Evolutionary conservation across 2,113 vertebrate species (phyloP), one percentile per base, ranked within the genome.

Genomic region (Artemisiospiza belli): DNA sequence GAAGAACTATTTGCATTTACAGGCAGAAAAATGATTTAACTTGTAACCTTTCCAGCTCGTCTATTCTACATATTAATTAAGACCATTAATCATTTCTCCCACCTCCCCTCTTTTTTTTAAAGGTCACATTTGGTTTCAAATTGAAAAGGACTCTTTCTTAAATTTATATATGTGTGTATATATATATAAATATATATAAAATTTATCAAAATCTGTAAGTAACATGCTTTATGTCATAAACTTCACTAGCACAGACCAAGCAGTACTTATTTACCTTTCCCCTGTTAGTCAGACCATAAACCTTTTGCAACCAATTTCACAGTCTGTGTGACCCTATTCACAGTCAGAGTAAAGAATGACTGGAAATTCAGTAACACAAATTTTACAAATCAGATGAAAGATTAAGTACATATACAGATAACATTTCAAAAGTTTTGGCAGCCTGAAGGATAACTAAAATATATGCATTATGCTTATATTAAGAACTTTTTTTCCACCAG

Each of bases 61-160:
- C 89, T 94, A 25, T 69, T 95, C 84, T 95, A 90, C 91, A 92
- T 94, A 94, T 95, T 96, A 85, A 95, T 97, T 92, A 95, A 85
- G 76, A 78, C 5, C 24, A 68, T 97, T 87, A 94, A 96, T 96
- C 41, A 95, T 88, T 94, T 89, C n/a, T 89, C 30, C 62, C 31
- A 68, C 25, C 41, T 80, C 46, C 14, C 15, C 15, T 59, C 8
- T 55, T 91, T 86, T 64, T 55, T 80, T 66, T 41, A 76, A 96
- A 94, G 74, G 90, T 96, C 55, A 79, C 15, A 63, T 93, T 86
- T 64, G 62, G 44, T 88, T 93, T 76, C 75, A 92, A 43, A 90
- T 57, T 31, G 49, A 87, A 91, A 95, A 84, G 63, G 24, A n/a
- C 16, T 21, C 37, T 83, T 89, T 89, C 63, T 85, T 66, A 64